phyloP scores from a whole-genome alignment of 2,888 invertebrate genomes.

The Eulithis testata region DNA sequence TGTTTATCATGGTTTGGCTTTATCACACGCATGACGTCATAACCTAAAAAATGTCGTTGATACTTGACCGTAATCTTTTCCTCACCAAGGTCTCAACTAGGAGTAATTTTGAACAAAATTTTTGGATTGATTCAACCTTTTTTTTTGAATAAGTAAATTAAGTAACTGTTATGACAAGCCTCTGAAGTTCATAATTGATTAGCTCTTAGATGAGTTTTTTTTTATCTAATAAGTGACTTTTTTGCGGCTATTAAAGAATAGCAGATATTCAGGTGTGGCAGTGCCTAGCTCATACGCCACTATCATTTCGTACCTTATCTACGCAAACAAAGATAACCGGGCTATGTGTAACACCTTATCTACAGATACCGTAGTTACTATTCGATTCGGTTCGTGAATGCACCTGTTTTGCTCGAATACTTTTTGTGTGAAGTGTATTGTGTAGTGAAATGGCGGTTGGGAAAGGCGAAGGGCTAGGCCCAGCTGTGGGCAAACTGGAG shows the following conservation, averaged over 20 bases:
- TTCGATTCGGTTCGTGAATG: slow-evolving; percentile 59
- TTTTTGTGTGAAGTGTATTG: slow-evolving; percentile 47
- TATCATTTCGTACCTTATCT: slow-evolving; percentile 76
- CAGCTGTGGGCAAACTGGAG: slow-evolving; percentile 86
- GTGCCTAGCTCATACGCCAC: slow-evolving; percentile 46
- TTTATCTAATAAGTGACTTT: neutral
- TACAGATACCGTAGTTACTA: slow-evolving; percentile 70
- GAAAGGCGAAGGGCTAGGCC: slow-evolving; percentile 78
- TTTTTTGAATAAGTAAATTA: too few species aligned
- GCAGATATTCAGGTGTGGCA: slow-evolving; percentile 72
- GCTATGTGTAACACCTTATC: slow-evolving; percentile 68
- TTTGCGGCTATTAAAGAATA: slow-evolving; percentile 33
- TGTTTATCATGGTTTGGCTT: too few species aligned
- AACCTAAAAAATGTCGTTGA: too few species aligned
- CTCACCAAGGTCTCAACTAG: too few species aligned
- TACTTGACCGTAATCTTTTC: too few species aligned
- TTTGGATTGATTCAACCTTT: too few species aligned
- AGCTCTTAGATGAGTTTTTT: neutral
- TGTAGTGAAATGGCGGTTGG: slow-evolving; percentile 83
- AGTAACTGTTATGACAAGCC: too few species aligned
- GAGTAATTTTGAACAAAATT: too few species aligned
- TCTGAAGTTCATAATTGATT: too few species aligned
- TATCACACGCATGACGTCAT: too few species aligned
- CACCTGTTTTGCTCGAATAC: slow-evolving; percentile 48
- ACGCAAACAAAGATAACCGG: slow-evolving; percentile 78